These are phyloP conservation scores for Alectura lathami DNA, from an alignment of 2,113 vertebrate species.

Conservation along the genomic window DNA sequence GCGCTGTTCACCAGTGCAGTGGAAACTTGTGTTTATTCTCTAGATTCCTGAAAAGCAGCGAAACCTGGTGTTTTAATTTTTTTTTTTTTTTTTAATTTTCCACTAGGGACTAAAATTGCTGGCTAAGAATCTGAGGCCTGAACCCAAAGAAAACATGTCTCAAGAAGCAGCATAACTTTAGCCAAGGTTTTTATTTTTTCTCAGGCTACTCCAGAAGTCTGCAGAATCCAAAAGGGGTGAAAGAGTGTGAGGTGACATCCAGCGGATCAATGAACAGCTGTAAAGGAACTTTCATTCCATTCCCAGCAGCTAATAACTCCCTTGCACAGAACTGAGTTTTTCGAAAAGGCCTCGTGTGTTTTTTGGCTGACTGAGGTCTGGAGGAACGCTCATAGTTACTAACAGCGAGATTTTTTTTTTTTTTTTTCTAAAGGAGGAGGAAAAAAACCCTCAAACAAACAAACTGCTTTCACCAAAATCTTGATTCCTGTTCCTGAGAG, in stretches of 20 bases:
- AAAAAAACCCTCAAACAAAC: background rate
- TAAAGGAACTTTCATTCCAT: constrained; percentile 42
- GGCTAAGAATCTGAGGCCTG: constrained; percentile 3
- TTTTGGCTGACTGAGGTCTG: constrained; percentile 42
- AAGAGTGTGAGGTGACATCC: background rate
- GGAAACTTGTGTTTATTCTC: background rate
- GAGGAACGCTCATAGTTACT: background rate
- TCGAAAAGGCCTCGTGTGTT: constrained; percentile 28
- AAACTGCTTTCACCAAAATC: constrained; percentile 8
- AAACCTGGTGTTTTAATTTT: background rate
- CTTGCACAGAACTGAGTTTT: background rate
- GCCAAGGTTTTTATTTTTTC: constrained; percentile 7
- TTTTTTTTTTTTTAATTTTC: background rate
- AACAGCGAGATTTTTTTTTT: background rate
- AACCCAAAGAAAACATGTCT: constrained; percentile 52
- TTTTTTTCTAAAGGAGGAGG: background rate
- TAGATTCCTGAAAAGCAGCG: constrained; percentile 49
- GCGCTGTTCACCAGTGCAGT: background rate
- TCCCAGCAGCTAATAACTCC: constrained; percentile 52
- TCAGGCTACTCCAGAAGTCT: constrained; percentile 26
- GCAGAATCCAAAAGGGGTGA: background rate
- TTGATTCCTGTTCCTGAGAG: background rate
- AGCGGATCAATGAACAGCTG: constrained; percentile 33
- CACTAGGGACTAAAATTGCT: background rate
- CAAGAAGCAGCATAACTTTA: background rate